These are phyloP conservation scores for Corythornis vintsioides DNA, from an alignment of 2,113 vertebrate genomes.

Conservation along the genomic window DNA sequence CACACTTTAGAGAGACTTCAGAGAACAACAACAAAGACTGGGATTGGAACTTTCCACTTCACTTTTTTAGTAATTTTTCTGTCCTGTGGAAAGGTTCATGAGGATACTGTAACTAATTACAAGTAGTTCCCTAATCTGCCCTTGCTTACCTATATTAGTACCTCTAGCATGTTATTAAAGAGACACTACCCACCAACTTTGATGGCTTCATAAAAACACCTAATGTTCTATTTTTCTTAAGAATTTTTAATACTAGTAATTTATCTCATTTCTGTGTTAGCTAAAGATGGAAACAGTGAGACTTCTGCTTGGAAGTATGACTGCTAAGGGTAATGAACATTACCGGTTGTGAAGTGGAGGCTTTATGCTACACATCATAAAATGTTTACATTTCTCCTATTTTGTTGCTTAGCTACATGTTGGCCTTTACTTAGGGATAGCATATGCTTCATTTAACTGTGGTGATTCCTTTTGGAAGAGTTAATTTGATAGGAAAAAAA, in stretches of 20 bases:
- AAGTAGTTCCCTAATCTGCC: not conserved
- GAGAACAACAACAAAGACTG: not conserved
- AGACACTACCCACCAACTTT: not conserved
- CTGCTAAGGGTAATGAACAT: not conserved
- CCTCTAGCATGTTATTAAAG: not conserved
- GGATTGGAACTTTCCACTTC: not conserved
- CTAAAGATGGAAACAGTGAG: not conserved
- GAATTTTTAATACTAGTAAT: not conserved
- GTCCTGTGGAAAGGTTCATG: not conserved
- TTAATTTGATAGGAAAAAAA: not conserved
- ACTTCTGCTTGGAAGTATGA: not conserved
- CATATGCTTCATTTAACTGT: not conserved
- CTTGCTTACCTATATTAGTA: not conserved
- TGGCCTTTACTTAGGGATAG: not conserved
- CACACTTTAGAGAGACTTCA: not conserved
- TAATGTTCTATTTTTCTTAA: not conserved
- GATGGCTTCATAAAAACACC: not conserved
- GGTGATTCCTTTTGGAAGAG: not conserved
- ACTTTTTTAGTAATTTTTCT: not conserved
- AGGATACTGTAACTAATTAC: not conserved
- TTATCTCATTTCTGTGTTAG: not conserved
- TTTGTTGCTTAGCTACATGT: conserved; percentile 34
- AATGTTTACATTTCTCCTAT: not conserved
- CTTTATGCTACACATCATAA: not conserved
- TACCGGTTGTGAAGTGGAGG: not conserved